A percentile compares a stretch with the other conserved stretches of the same genome.
These are phyloP conservation scores for Pseudomyrmex cubaensis DNA, from an alignment of 1,140 invertebrate genomes.

Conservation along the genomic window DNA sequence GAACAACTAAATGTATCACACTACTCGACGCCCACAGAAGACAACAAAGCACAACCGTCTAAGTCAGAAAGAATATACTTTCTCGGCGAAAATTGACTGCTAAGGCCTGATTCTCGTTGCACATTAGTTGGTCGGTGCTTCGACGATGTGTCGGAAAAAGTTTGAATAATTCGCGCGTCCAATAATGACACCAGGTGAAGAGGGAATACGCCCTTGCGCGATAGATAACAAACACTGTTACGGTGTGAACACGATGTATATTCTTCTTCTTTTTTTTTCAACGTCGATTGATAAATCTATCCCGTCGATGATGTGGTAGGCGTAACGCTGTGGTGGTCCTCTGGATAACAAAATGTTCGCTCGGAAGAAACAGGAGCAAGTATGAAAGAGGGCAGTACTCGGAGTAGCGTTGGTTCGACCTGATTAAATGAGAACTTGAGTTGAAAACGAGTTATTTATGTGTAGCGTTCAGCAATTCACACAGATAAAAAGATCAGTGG, in stretches of 20 bases:
- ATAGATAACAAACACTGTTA: conserved; percentile 9
- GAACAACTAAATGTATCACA: neutral
- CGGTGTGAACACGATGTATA: neutral
- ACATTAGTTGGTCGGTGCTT: conserved; percentile 59
- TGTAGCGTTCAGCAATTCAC: conserved; percentile 53
- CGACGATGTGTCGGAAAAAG: neutral
- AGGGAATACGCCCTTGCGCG: conserved; percentile 50
- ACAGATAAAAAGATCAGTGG: conserved; percentile 26
- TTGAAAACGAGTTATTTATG: neutral
- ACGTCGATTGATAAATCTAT: conserved; percentile 4
- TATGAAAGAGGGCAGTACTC: conserved; percentile 69
- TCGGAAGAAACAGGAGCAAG: conserved; percentile 33
- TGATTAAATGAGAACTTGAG: conserved; percentile 27
- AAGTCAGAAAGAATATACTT: conserved; percentile 37
- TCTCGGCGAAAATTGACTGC: conserved; percentile 43
- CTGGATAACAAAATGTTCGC: conserved; percentile 51
- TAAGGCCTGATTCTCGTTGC: conserved; percentile 71
- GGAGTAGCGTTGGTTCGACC: conserved; percentile 59
- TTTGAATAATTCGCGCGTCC: conserved; percentile 13
- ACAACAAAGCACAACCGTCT: conserved; percentile 18
- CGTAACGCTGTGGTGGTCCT: conserved; percentile 12
- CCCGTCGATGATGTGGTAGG: neutral
- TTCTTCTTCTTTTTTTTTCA: conserved; percentile 15
- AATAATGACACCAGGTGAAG: neutral
- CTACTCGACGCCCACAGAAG: too few relatives aligned